A percentile compares a stretch with the other conserved stretches of the same genome.
Conservation (phyloP, 2,113 vertebrate genomes). For the Theropithecus gelada region DNA sequence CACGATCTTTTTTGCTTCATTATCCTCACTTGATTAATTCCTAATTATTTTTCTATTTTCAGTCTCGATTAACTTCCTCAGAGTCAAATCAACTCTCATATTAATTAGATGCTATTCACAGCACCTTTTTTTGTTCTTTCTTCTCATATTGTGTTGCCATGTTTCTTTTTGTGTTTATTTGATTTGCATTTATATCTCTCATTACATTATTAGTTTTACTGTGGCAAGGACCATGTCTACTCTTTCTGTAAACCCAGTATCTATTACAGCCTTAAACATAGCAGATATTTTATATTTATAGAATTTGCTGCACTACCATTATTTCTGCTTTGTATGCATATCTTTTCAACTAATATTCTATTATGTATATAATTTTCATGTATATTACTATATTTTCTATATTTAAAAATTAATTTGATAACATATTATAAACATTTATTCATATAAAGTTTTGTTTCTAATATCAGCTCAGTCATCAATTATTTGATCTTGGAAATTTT, state of each 20-base stretch:
- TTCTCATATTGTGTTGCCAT: background rate
- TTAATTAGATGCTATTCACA: background rate
- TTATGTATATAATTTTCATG: background rate
- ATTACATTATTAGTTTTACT: background rate
- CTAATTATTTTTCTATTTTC: background rate
- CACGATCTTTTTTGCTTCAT: background rate
- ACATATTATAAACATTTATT: background rate
- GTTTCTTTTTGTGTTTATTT: constrained; percentile 43
- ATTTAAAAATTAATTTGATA: background rate
- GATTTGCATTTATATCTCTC: background rate
- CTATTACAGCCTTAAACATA: background rate
- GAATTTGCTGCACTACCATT: background rate
- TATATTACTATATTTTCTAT: background rate
- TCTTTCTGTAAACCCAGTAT: background rate
- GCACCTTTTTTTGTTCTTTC: background rate
- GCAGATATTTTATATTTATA: background rate
- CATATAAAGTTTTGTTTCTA: background rate
- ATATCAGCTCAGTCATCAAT: background rate
- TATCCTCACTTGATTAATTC: background rate
- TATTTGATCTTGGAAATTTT: background rate
- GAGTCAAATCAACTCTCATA: background rate
- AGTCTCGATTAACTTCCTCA: background rate
- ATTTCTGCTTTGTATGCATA: background rate
- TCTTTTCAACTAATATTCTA: background rate
- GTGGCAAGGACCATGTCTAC: background rate